Evolutionary conservation across 2,888 invertebrate species (phyloP).

Genomic region (Caenorhabditis sinica): DNA sequence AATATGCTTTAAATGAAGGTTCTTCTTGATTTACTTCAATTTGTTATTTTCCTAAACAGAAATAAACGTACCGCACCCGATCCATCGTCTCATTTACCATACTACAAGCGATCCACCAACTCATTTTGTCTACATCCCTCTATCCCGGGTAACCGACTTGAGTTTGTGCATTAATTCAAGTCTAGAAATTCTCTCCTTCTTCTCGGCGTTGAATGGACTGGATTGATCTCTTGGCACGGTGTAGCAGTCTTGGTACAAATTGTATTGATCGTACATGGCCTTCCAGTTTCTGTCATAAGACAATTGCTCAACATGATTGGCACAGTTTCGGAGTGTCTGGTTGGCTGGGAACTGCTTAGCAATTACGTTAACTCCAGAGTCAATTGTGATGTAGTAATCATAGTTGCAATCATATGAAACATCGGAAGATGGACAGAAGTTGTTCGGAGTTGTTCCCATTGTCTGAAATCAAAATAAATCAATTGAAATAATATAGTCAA

Average conservation of each 20-base stretch:
- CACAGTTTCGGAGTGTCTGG: slow-evolving; percentile 64
- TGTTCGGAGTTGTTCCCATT: slow-evolving; percentile 73
- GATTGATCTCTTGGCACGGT: slow-evolving; percentile 32
- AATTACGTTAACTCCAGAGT: slow-evolving; percentile 56
- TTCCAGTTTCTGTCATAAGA: slow-evolving; percentile 71
- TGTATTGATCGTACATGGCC: slow-evolving; percentile 77
- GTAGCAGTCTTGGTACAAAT: slow-evolving; percentile 81
- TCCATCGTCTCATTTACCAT: too few relatives aligned
- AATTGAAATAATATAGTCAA: too few relatives aligned
- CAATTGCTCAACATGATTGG: slow-evolving; percentile 67
- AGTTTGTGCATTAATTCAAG: slow-evolving; percentile 25
- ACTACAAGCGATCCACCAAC: too few relatives aligned
- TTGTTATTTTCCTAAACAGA: too few relatives aligned
- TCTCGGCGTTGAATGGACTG: slow-evolving; percentile 3
- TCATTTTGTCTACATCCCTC: too few relatives aligned
- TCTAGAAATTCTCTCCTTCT: slow-evolving; percentile 39
- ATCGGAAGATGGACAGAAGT: slow-evolving; percentile 69
- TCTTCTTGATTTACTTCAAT: too few relatives aligned
- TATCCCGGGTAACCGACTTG: too few relatives aligned
- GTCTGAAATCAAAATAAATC: slow-evolving; percentile 66
- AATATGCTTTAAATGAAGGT: too few relatives aligned
- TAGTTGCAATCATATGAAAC: slow-evolving; percentile 72
- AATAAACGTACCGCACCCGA: too few relatives aligned
- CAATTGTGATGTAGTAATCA: slow-evolving; percentile 69
- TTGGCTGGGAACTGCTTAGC: slow-evolving; percentile 66